phyloP scores from a whole-genome alignment of 2,888 invertebrate species.

The Cheilosia vulpina region DNA sequence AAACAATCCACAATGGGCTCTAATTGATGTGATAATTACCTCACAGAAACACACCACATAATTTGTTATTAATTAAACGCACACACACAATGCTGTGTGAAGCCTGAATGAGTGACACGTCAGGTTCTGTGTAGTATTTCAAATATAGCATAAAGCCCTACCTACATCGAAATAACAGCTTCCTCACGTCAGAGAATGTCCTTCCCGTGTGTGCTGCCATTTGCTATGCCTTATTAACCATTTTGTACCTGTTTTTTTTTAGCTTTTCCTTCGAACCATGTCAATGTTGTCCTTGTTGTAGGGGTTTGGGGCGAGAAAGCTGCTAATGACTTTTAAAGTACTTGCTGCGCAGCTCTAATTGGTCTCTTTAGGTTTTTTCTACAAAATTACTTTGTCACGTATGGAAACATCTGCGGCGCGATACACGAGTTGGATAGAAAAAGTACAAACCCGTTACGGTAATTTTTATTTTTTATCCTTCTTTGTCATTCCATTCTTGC shows the following conservation, averaged over 20 bases:
- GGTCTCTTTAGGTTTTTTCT: conserved; percentile 65
- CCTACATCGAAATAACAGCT: conserved; percentile 43
- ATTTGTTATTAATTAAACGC: conserved; percentile 72
- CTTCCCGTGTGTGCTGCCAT: conserved; percentile 47
- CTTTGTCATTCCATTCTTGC: conserved; percentile 58
- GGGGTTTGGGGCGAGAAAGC: conserved; percentile 76
- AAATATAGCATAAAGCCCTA: conserved; percentile 30
- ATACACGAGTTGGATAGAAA: conserved; percentile 44
- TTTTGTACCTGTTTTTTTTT: conserved; percentile 20
- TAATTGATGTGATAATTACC: conserved; percentile 69
- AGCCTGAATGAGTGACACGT: conserved; percentile 17
- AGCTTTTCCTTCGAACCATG: conserved; percentile 39
- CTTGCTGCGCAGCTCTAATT: conserved; percentile 69
- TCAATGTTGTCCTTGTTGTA: conserved; percentile 24
- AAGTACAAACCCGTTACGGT: conserved; percentile 32
- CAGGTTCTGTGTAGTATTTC: conserved; percentile 29
- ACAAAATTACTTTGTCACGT: conserved; percentile 72
- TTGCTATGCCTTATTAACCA: conserved; percentile 63
- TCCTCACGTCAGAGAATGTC: conserved; percentile 51
- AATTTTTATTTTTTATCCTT: conserved; percentile 39
- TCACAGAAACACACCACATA: conserved; percentile 59
- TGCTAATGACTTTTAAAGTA: conserved; percentile 82
- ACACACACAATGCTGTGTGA: conserved; percentile 3
- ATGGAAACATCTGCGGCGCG: conserved; percentile 63
- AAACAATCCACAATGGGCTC: conserved; percentile 58